Evolutionary conservation across 2,113 vertebrate genomes (phyloP), one percentile per base, ranked within the genome.

Genomic region (Lontra canadensis): DNA sequence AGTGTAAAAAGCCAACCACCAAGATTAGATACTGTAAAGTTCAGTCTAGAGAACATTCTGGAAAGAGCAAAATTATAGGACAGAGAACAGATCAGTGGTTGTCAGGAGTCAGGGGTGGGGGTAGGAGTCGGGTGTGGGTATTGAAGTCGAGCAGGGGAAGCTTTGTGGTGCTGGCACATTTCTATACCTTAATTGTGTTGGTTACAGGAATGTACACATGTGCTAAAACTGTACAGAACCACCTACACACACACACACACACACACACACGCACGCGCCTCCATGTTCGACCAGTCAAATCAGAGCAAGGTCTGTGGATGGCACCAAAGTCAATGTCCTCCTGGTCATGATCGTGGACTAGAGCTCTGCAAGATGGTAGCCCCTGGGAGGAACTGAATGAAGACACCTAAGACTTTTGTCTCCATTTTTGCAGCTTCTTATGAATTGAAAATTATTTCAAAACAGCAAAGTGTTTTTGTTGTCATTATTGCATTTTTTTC

Each of bases 191-290:
- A 55, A 26, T 52, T 81, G 18, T 52, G 42, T 31, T 34, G 4
- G 10, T 59, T 29, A 63, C 31, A 61, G 13, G 15, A 61, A 90
- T 44, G 21, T 11, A 65, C 1, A 42, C 3, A 2, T 1, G 2
- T 18, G 67, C 47, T n/a, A 31, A 83, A 61, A 91, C 17, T 55
- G 7, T 39, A 29, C 1, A 80, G 82, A 42, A 86, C 39, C 4
- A 47, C 59, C 65, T 3, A 10, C 31, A 12, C 6, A 6, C 2
- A 0, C 8, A 9, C 31, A 21, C 1, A 65, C 42, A 57, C 10
- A 25, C 17, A 12, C 21, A 20, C 29, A 18, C 49, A 5, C 2
- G 44, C n/a, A 49, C 2, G 6, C 7, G 9, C 6, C 18, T 1
- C 0, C 31, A 23, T 1, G 4, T 57, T 39, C 59, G 69, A 84